Percentiles rank a stretch among this genome's conserved stretches.
phyloP scores from a whole-genome alignment of 2,797 vertebrate species.

The Oreochromis mossambicus region DNA sequence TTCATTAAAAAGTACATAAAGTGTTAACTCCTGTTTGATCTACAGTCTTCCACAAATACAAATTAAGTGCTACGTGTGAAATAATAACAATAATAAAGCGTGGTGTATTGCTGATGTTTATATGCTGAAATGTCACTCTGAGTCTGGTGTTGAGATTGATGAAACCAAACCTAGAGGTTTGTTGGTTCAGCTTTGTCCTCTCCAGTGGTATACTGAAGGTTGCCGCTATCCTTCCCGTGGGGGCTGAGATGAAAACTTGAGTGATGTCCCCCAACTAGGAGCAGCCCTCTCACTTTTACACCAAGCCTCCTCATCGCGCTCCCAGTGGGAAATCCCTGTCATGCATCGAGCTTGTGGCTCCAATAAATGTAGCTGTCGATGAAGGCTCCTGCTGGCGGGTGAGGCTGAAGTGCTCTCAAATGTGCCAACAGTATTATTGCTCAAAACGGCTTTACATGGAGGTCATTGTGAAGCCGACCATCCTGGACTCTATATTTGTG shows the following conservation, averaged over 20 bases:
- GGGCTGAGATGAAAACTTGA: constrained; percentile 56
- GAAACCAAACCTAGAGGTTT: neutral
- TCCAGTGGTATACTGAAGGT: neutral
- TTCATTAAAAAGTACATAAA: neutral
- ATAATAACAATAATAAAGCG: neutral
- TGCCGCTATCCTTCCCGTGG: constrained; percentile 1
- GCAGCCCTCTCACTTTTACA: constrained; percentile 55
- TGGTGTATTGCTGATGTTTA: neutral
- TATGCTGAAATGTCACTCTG: neutral
- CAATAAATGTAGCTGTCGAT: constrained; percentile 22
- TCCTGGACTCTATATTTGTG: neutral
- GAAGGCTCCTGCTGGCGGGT: neutral
- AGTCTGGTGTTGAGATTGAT: neutral
- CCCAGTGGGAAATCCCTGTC: constrained; percentile 58
- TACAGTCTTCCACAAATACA: neutral
- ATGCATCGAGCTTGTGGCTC: constrained; percentile 6
- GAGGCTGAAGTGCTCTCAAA: constrained; percentile 32
- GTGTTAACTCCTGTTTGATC: neutral
- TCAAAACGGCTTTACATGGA: constrained; percentile 14
- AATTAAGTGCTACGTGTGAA: neutral
- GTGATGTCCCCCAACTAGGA: constrained; percentile 44
- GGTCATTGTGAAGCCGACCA: constrained; percentile 19
- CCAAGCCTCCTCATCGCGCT: constrained; percentile 37
- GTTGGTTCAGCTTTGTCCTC: neutral
- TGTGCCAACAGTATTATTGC: constrained; percentile 16